phyloP scores from a whole-genome alignment of 2,797 vertebrate genomes.

The Enteromius unitaeniatus region DNA sequence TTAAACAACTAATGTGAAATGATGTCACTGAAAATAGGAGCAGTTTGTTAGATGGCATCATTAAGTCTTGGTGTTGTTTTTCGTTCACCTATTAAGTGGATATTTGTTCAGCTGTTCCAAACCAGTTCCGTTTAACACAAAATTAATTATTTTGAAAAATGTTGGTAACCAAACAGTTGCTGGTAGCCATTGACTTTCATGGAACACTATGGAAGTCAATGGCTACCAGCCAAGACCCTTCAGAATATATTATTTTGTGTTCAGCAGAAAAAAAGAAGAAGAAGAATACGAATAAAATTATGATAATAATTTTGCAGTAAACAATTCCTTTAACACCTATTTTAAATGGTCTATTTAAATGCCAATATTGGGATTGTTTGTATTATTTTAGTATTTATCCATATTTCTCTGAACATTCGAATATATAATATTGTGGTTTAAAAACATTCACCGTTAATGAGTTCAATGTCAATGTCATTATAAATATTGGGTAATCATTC shows the following conservation, averaged over 20 bases:
- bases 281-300: neutral
- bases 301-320: neutral
- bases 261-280: neutral
- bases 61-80: neutral
- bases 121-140: neutral
- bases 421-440: neutral
- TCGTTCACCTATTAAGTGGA: neutral
- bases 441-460: neutral
- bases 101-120: neutral
- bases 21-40: neutral
- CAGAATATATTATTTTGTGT: neutral
- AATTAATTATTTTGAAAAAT: neutral
- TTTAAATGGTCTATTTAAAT: neutral
- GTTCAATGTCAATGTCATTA: neutral
- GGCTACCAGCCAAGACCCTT: neutral
- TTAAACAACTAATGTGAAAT: neutral
- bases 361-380: neutral
- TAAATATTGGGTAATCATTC: constrained; percentile 50
- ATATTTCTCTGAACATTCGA: neutral
- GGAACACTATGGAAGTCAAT: neutral
- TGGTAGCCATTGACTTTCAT: neutral
- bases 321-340: neutral
- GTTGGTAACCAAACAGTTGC: neutral
- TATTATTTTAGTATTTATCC: neutral
- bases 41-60: neutral